Conservation (phyloP, 2,797 vertebrate species). For the Pseudopleuronectes americanus region DNA sequence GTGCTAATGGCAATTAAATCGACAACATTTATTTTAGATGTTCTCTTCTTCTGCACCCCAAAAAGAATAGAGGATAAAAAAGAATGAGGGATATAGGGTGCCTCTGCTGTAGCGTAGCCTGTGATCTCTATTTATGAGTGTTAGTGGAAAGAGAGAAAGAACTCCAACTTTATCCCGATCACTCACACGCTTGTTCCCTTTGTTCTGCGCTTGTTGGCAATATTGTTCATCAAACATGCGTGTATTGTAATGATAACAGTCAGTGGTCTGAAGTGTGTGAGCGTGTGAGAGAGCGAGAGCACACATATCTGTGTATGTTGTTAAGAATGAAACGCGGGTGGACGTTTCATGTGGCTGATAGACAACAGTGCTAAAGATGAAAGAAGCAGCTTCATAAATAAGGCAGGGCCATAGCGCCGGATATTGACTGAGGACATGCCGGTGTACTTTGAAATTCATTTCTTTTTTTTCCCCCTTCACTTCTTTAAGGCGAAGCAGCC, state of each 20-base stretch:
- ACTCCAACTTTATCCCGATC: slow-evolving; percentile 69
- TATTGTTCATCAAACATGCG: slow-evolving; percentile 84
- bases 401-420: slow-evolving; percentile 83
- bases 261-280: slow-evolving; percentile 69
- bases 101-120: slow-evolving; percentile 46
- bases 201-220: slow-evolving; percentile 82
- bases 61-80: slow-evolving; percentile 82
- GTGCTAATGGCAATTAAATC: slow-evolving; percentile 85
- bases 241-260: slow-evolving; percentile 83
- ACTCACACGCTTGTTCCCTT: slow-evolving; percentile 76
- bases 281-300: slow-evolving; percentile 43
- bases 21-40: slow-evolving; percentile 85
- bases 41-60: slow-evolving; percentile 66
- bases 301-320: slow-evolving; percentile 74
- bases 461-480: slow-evolving; percentile 72
- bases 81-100: slow-evolving; percentile 73
- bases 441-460: slow-evolving; percentile 87
- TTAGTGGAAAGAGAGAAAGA: slow-evolving; percentile 69
- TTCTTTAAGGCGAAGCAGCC: slow-evolving; percentile 82
- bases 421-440: slow-evolving; percentile 87
- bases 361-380: slow-evolving; percentile 86
- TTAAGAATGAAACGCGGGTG: slow-evolving; percentile 78
- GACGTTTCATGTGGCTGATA: slow-evolving; percentile 84
- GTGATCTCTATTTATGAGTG: slow-evolving; percentile 83
- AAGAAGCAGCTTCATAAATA: slow-evolving; percentile 86